Conservation (phyloP, 2,113 vertebrate genomes). For the Trogon melanurus region DNA sequence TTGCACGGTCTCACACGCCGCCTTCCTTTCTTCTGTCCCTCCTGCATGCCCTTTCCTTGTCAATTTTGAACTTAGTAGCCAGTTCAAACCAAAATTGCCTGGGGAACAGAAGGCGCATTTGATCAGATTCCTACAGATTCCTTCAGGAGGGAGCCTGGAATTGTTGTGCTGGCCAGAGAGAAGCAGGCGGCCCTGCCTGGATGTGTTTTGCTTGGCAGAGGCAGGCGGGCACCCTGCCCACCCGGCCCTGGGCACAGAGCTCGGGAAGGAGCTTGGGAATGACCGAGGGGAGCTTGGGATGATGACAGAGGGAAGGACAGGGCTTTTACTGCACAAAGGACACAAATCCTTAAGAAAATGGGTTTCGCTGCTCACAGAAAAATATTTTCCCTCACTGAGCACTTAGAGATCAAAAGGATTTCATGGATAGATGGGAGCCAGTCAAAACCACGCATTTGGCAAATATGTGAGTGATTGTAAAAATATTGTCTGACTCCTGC, state of each 20-base stretch:
- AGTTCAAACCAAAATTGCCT: background rate
- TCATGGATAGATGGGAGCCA: background rate
- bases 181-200: accelerated
- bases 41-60: accelerated
- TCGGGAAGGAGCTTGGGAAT: background rate
- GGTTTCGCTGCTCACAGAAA: background rate
- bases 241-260: background rate
- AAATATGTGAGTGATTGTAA: background rate
- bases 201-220: background rate
- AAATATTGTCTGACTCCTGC: background rate
- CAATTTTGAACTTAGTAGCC: background rate
- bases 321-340: background rate
- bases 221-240: background rate
- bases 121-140: background rate
- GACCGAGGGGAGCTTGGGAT: background rate
- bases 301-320: background rate
- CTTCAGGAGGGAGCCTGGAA: background rate
- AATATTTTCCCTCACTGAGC: background rate
- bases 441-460: background rate
- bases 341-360: background rate
- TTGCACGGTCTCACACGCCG: background rate
- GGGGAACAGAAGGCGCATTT: background rate
- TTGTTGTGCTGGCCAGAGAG: background rate
- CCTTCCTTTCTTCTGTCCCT: background rate
- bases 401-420: background rate